A percentile compares a stretch with the other conserved stretches of the same genome.
Evolutionary conservation across 2,888 invertebrate genomes (phyloP).

Genomic region (Sphecodes monilicornis): DNA sequence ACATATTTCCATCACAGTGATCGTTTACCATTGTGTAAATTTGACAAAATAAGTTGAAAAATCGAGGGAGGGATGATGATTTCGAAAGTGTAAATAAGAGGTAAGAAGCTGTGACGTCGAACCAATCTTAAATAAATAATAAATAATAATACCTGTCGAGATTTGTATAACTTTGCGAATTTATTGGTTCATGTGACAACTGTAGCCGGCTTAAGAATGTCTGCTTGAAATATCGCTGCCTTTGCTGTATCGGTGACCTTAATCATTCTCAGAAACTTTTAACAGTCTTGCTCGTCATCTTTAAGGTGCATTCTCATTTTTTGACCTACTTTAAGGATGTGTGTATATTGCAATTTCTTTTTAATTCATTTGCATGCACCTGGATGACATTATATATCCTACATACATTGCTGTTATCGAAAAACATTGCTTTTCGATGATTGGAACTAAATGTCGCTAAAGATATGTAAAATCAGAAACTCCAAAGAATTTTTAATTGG

Average conservation of each 20-base stretch:
- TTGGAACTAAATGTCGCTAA: neutral
- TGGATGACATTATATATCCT: neutral
- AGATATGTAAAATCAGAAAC: neutral
- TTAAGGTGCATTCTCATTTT: neutral
- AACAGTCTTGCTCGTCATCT: neutral
- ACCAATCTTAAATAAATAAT: neutral
- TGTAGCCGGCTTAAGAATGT: neutral
- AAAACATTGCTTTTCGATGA: neutral
- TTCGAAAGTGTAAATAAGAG: neutral
- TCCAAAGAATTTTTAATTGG: neutral
- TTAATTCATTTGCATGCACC: neutral
- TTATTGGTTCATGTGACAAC: neutral
- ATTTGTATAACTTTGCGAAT: neutral
- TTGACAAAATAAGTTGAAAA: no score
- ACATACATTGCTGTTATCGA: neutral
- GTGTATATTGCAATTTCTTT: neutral
- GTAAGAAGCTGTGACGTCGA: neutral
- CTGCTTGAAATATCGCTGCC: neutral
- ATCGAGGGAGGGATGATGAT: neutral
- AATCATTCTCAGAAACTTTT: constrained; percentile 1
- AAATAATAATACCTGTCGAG: neutral
- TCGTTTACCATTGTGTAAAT: no score
- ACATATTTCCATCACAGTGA: no score
- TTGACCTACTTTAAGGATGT: neutral
- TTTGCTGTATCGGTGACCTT: neutral